Percentiles rank a stretch among this genome's conserved stretches.
Evolutionary conservation across 1,140 invertebrate species (phyloP).

Genomic region (Protaetia brevitarsis): DNA sequence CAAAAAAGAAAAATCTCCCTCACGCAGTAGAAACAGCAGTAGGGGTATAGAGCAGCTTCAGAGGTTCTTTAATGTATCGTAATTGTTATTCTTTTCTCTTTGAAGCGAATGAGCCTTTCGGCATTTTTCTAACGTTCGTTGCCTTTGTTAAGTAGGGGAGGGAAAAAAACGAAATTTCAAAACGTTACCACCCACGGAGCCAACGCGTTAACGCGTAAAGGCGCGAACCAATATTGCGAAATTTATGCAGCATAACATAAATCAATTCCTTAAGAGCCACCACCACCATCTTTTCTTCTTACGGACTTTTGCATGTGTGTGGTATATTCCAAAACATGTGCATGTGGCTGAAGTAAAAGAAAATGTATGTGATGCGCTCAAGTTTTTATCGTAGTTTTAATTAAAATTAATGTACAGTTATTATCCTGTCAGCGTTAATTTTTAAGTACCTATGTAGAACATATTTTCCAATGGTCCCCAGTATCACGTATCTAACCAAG

Average conservation of each 20-base stretch:
- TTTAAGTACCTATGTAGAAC: slow-evolving; percentile 2
- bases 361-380: not conserved
- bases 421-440: not conserved
- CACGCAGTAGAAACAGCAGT: not conserved
- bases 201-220: no score
- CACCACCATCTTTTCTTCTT: no score
- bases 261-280: no score
- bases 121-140: not conserved
- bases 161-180: not conserved
- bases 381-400: slow-evolving; percentile 7
- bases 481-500: not conserved
- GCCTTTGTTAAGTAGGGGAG: not conserved
- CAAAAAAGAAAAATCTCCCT: not conserved
- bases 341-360: not conserved
- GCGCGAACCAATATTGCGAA: no score
- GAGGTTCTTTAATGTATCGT: not conserved
- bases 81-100: slow-evolving; percentile 9
- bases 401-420: slow-evolving; percentile 16
- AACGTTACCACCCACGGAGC: no score
- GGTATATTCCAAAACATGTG: not conserved
- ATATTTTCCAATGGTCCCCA: not conserved
- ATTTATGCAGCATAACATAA: no score
- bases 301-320: slow-evolving; percentile 1
- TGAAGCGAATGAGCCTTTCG: not conserved
- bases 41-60: not conserved